phyloP scores from a whole-genome alignment of 2,113 vertebrate genomes.

The Turdus rufiventris region DNA sequence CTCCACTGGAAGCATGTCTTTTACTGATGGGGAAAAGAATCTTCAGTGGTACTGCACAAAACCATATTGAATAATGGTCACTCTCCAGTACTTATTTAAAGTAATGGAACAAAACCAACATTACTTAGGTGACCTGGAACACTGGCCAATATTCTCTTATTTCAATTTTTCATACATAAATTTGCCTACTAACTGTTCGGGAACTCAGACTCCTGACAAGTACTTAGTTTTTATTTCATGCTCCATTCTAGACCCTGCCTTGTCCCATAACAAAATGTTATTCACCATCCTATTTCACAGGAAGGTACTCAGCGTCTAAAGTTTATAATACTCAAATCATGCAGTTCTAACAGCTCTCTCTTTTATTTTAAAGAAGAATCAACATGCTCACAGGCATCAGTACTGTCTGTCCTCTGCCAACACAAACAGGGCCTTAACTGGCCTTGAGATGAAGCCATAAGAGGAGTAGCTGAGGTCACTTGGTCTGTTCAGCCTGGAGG shows the following conservation, averaged over 20 bases:
- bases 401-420: not conserved
- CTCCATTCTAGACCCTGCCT: not conserved
- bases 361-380: not conserved
- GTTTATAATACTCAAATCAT: not conserved
- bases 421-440: not conserved
- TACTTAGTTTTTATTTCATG: not conserved
- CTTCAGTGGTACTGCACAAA: not conserved
- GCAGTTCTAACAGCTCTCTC: accelerated
- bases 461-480: not conserved
- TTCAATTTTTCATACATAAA: not conserved
- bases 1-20: not conserved
- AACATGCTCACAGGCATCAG: accelerated
- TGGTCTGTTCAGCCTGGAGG: not conserved
- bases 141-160: not conserved
- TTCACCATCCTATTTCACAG: not conserved
- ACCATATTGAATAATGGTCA: no score
- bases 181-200: not conserved
- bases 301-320: not conserved
- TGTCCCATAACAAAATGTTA: not conserved
- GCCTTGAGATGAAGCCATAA: accelerated
- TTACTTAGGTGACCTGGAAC: not conserved
- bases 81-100: not conserved
- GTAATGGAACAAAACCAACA: not conserved
- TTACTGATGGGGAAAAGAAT: not conserved
- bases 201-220: not conserved